Percentiles rank a stretch among this genome's conserved stretches.
Evolutionary conservation across 1,140 invertebrate genomes (phyloP).

Genomic region (Drosophila kepulauana): DNA sequence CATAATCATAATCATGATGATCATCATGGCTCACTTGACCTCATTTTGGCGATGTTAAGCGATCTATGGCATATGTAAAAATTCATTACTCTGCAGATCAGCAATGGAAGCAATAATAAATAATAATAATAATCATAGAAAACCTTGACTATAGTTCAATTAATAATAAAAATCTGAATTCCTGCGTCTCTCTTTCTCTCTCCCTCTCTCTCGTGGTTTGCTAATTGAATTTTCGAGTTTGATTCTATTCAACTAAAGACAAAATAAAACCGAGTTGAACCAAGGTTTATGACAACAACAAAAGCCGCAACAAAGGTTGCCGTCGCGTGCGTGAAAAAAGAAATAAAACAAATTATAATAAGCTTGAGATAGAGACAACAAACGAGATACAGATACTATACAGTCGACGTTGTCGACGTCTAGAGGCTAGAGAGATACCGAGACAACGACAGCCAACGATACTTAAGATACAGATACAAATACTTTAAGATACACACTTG

Average conservation of each 20-base stretch:
- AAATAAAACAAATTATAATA: slow-evolving; percentile 60
- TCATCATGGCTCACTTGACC: slow-evolving; percentile 61
- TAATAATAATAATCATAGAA: slow-evolving; percentile 28
- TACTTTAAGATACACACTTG: slow-evolving; percentile 36
- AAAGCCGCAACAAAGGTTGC: slow-evolving; percentile 1
- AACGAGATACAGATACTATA: slow-evolving; percentile 51
- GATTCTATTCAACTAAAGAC: slow-evolving; percentile 57
- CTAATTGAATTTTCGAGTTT: slow-evolving; percentile 69
- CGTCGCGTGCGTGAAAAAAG: slow-evolving; percentile 63
- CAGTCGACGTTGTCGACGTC: background rate
- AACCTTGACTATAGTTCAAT: slow-evolving; percentile 76
- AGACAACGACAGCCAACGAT: slow-evolving; percentile 28
- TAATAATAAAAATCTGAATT: slow-evolving; percentile 75
- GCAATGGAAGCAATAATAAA: slow-evolving; percentile 28
- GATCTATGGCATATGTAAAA: slow-evolving; percentile 41
- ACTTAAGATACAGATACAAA: slow-evolving; percentile 32
- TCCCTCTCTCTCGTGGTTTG: slow-evolving; percentile 38
- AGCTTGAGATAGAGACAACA: slow-evolving; percentile 60
- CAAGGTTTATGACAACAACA: slow-evolving; percentile 45
- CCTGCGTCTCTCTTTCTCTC: slow-evolving; percentile 37
- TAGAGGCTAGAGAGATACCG: slow-evolving; percentile 29
- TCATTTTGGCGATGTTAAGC: slow-evolving; percentile 47
- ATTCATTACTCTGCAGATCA: slow-evolving; percentile 32
- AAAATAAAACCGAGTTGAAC: slow-evolving; percentile 38
- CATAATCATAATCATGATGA: slow-evolving; percentile 29